These are phyloP conservation scores for Pseudorhiza aurosa DNA, from an alignment of 30 jellyfish, hydroid and myxozoan species.

Conservation along the genomic window DNA sequence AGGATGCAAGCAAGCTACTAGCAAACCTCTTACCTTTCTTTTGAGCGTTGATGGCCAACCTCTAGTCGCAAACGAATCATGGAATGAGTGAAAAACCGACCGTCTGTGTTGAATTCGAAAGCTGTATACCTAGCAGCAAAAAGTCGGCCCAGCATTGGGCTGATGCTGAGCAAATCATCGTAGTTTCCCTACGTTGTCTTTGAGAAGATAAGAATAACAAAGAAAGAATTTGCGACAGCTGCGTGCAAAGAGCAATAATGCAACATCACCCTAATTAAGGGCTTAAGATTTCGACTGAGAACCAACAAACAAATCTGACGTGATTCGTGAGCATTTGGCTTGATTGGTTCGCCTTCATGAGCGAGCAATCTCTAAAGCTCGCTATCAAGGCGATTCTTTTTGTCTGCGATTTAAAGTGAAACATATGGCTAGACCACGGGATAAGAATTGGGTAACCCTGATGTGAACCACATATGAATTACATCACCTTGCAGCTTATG, in stretches of 20 bases:
- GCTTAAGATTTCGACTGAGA: constrained; percentile 26
- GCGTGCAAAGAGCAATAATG: constrained; percentile 24
- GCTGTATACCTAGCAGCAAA: not conserved
- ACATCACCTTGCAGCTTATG: constrained; percentile 4
- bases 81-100: not conserved
- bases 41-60: not conserved
- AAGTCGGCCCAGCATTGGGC: not conserved
- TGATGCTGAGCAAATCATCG: not conserved
- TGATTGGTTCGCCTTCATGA: not conserved
- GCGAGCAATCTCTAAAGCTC: constrained; percentile 14
- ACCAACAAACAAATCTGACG: constrained; percentile 47
- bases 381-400: constrained; percentile 16
- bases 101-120: not conserved
- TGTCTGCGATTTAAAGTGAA: constrained; percentile 7
- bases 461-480: not conserved
- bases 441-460: constrained; percentile 17
- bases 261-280: constrained; percentile 38
- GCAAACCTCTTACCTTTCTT: not conserved
- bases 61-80: not conserved
- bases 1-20: no score
- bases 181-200: not conserved
- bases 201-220: not conserved
- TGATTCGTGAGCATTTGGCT: constrained; percentile 34
- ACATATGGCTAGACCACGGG: constrained; percentile 60
- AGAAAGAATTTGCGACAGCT: constrained; percentile 43